Evolutionary conservation across 2,797 vertebrate genomes (phyloP).

Genomic region (Pygocentrus nattereri): DNA sequence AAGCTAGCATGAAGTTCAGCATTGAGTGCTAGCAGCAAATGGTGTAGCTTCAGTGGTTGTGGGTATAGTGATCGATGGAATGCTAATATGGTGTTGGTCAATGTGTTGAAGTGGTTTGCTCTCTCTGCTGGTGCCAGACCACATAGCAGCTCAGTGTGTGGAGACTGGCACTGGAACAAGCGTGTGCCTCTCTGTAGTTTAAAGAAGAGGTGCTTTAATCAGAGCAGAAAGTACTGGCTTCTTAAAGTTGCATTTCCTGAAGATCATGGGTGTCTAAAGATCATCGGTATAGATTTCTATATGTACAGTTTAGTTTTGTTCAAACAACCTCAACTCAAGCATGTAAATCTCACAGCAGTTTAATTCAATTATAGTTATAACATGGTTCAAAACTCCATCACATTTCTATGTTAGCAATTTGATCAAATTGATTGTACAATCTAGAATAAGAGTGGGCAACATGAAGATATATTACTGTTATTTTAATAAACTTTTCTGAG

Average conservation of each 20-base stretch:
- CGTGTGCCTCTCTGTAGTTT: neutral
- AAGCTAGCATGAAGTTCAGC: conserved; percentile 10
- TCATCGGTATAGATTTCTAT: too few species aligned
- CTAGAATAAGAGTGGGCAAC: too few species aligned
- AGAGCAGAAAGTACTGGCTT: neutral
- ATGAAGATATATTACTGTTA: too few species aligned
- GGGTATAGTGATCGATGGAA: conserved; percentile 37
- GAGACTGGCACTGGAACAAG: conserved; percentile 20
- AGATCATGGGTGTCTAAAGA: neutral
- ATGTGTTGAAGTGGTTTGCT: conserved; percentile 22
- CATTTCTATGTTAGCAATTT: too few species aligned
- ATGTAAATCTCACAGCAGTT: neutral
- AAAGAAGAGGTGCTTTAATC: neutral
- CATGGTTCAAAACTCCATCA: too few species aligned
- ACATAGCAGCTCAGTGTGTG: conserved; percentile 7
- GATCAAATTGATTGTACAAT: too few species aligned
- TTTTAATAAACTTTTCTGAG: too few species aligned
- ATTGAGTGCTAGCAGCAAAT: conserved; percentile 28
- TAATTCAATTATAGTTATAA: too few species aligned
- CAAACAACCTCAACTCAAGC: neutral
- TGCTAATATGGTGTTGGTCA: conserved; percentile 28
- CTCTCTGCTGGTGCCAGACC: conserved; percentile 21
- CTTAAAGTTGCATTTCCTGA: neutral
- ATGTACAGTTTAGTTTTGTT: neutral
- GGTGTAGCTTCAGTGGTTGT: conserved; percentile 18